phyloP scores from a whole-genome alignment of 2,113 vertebrate species.

The Daubentonia madagascariensis region DNA sequence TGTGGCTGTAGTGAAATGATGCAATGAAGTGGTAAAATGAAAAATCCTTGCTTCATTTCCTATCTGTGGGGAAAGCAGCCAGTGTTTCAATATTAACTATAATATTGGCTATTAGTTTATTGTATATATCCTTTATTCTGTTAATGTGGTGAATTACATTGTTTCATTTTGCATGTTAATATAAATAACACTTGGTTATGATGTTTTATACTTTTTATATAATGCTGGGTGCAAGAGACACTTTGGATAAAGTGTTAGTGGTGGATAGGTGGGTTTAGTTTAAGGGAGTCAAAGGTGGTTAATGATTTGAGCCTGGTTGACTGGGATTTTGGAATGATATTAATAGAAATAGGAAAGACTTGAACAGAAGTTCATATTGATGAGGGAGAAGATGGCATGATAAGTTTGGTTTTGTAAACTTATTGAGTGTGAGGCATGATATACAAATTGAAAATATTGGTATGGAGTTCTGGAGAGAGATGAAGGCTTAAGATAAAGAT shows the following conservation, averaged over 20 bases:
- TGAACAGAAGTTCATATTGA: not conserved
- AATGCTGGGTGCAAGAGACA: not conserved
- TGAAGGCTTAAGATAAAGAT: not conserved
- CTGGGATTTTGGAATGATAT: not conserved
- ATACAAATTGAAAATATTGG: not conserved
- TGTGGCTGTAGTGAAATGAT: not conserved
- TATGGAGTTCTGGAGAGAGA: not conserved
- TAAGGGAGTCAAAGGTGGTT: not conserved
- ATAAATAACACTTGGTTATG: not conserved
- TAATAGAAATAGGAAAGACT: not conserved
- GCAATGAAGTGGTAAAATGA: not conserved
- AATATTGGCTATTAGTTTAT: not conserved
- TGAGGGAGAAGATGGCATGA: not conserved
- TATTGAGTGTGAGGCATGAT: not conserved
- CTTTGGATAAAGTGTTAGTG: not conserved
- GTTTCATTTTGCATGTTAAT: constrained; percentile 12
- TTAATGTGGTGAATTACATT: not conserved
- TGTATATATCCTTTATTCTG: not conserved
- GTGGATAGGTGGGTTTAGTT: not conserved
- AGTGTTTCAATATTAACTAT: not conserved
- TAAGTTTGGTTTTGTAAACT: not conserved
- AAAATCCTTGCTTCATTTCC: not conserved
- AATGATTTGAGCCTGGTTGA: not conserved
- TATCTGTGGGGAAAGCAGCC: not conserved
- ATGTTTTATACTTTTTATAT: not conserved